Evolutionary conservation across 2,113 vertebrate genomes (phyloP), one percentile per base, ranked within the genome.

Genomic region (Lates calcarifer): DNA sequence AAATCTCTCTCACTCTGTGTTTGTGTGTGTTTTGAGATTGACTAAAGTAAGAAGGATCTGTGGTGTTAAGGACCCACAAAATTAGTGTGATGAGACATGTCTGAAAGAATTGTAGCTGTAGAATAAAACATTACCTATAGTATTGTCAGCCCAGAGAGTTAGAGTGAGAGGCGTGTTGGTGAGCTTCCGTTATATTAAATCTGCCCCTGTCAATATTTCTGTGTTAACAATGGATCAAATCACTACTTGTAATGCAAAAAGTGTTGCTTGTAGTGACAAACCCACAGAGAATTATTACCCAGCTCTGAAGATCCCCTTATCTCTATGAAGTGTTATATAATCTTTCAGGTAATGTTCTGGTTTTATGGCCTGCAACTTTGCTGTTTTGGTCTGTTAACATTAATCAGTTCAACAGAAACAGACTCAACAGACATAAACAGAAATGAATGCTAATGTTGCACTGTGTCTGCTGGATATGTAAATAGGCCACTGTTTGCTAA

Each of bases 1-100:
- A 57, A 28, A 65, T 74, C 15, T 45, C 31, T 51, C 61, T 69
- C 71, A n/a, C 35, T 74, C 56, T 78, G 45, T 84, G 37, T 33
- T 39, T 33, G 33, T 79, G 72, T 77, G 45, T 61, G 51, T 51
- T 72, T 63, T 43, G 28, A 43, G 57, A 76, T 26, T 29, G 47
- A 74, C 63, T 22, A 22, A 71, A 80, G 53, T 33, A 26, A 51
- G 43, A 47, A 22, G 2, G 13, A 31, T 79, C 58, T 69, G 31
- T 53, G 24, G 24, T 66, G 18, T 41, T 11, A 49, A 2, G 11
- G 9, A 43, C 29, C 28, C 22, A 13, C 1, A 64, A 41, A 65
- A 3, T 12, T 53, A 11, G 17, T 24, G 35, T 69, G n/a, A 37
- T 24, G 43, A 37, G 33, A 72, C 17, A n/a, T 35, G 26, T 51